Base-by-base conservation (phyloP, 2,113 vertebrate genomes). In the Cebidichthys violaceus region DNA sequence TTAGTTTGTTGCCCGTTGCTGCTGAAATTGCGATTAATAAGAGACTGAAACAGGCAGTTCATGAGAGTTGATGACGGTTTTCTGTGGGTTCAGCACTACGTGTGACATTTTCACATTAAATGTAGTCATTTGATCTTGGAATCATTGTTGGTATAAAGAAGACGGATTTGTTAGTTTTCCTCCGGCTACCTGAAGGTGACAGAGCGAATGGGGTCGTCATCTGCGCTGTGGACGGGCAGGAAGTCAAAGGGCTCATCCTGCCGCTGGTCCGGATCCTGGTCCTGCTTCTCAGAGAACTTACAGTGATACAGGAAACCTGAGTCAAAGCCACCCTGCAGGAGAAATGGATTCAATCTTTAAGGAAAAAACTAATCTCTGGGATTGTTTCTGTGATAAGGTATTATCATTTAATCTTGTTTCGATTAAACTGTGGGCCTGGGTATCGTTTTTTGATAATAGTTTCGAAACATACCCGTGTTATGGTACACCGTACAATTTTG, bases 241-340 rank as follows among this genome's bases (percentile, higher is more conserved):
- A 94, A 95, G 87, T 94, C 92, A 87, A 97, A 97, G 2, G 98
- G 96, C 76, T 98, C 96, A 64, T 99, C 96, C 85, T 91, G 87
- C 37, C 84, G 92, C 71, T 84, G 71, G 3, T 61, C 41, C 0
- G 91, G 89, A 43, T 96, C 86, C 24, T 81, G 71, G 0, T 88
- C 86, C 88, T 92, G 92, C n/a, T 92, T 1, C 84, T 93, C 75
- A 29, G 96, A 94, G 88, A 99, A 99, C 61, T 92, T 86, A 70
- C 98, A 99, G 33, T 98, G 98, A 84, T 98, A 99, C 7, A 99
- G 90, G 85, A 95, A 97, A 18, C 98, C 98, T 17, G 97, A 90
- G 81, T 99, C 97, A 52, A 95, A 98, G 0, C 95, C 97, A 39
- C 96, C 97, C 98, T 99, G 85, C 55, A 78, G 54, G 65, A 77